A percentile compares a stretch with the other conserved stretches of the same genome.
Evolutionary conservation across 1,140 invertebrate species (phyloP).

Genomic region (Helicoverpa zea): DNA sequence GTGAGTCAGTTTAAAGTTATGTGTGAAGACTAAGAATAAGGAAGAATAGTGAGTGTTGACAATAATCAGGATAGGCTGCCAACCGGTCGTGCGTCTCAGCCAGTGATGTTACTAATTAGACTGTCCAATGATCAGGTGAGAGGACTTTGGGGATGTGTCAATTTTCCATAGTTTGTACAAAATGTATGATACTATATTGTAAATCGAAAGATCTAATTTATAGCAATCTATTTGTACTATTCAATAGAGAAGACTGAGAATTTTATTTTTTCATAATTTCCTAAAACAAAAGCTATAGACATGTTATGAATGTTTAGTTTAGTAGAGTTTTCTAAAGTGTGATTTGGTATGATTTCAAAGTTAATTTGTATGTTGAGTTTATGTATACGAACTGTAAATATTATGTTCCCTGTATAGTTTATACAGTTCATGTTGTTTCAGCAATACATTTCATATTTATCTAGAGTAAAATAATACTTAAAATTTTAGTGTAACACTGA

Average conservation of each 20-base stretch:
- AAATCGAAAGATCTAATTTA: conserved; percentile 76
- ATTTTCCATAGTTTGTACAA: conserved; percentile 75
- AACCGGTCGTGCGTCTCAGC: conserved; percentile 1
- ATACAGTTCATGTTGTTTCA: conserved; percentile 51
- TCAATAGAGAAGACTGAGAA: conserved; percentile 84
- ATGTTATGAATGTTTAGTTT: conserved; percentile 53
- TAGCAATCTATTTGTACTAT: conserved; percentile 75
- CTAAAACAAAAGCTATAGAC: conserved; percentile 63
- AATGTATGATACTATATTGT: conserved; percentile 75
- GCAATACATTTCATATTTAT: conserved; percentile 50
- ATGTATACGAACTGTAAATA: conserved; percentile 49
- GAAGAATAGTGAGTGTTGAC: conserved; percentile 7
- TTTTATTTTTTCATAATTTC: conserved; percentile 80
- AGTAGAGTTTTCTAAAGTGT: conserved; percentile 52
- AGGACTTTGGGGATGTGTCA: conserved; percentile 58
- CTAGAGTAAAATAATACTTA: conserved; percentile 52
- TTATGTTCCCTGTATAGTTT: conserved; percentile 44
- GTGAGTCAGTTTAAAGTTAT: neutral
- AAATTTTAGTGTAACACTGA: conserved; percentile 50
- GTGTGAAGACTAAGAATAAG: neutral
- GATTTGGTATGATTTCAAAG: conserved; percentile 56
- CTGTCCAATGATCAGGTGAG: neutral
- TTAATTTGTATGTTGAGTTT: conserved; percentile 56
- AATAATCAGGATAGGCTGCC: conserved; percentile 22
- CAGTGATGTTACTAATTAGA: conserved; percentile 25